Conservation (phyloP, 2,113 vertebrate genomes). For the Mola mola region DNA sequence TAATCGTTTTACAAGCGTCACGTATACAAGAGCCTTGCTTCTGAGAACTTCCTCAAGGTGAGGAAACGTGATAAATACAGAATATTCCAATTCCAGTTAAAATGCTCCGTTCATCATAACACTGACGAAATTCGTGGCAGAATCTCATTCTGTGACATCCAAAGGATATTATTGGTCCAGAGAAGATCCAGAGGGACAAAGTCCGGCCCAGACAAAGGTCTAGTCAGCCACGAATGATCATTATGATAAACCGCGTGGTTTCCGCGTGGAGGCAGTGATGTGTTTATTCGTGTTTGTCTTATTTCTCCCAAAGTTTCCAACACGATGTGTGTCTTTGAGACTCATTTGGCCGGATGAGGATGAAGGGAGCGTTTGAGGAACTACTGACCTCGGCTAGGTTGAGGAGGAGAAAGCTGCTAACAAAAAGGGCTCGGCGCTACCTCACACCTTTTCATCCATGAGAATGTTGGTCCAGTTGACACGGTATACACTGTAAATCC, state of each 20-base stretch:
- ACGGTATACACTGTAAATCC: constrained; percentile 45
- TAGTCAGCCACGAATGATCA: constrained; percentile 9
- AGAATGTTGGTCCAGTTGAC: constrained; percentile 40
- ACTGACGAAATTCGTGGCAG: constrained; percentile 10
- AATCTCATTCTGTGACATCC: constrained; percentile 16
- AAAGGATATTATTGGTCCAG: constrained; percentile 11
- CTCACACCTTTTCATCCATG: too few species aligned
- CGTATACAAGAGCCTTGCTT: too few species aligned
- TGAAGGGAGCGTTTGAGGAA: too few species aligned
- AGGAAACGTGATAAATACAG: constrained; percentile 28
- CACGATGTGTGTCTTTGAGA: constrained; percentile 13
- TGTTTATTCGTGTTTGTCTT: constrained; percentile 3
- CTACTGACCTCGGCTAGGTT: too few species aligned
- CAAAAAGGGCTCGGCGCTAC: too few species aligned
- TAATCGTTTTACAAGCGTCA: constrained; percentile 34
- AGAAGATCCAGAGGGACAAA: constrained; percentile 28
- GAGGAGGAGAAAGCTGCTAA: too few species aligned
- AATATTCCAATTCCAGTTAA: constrained; percentile 14
- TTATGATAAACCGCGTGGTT: too few species aligned
- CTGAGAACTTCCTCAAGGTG: too few species aligned
- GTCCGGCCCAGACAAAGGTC: constrained; percentile 8
- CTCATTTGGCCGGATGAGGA: constrained; percentile 18
- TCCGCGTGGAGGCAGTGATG: neutral
- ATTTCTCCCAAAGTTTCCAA: neutral
- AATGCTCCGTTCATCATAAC: constrained; percentile 18